Base-by-base conservation (phyloP, 2,113 vertebrate genomes). In the Sinocyclocheilus maitianheensis region DNA sequence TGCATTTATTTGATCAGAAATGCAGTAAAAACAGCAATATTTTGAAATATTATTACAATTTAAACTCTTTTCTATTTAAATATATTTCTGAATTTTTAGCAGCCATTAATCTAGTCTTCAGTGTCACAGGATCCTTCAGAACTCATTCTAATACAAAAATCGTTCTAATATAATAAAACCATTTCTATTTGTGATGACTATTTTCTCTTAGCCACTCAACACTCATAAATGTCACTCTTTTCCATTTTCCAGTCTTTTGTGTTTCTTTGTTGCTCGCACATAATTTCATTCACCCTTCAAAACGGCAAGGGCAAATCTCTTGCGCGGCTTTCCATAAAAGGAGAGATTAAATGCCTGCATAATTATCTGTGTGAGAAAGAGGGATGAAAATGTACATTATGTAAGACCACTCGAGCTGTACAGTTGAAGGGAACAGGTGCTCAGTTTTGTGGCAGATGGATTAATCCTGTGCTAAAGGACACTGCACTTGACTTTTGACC, bases 331-430 rank as follows among this genome's bases (percentile, higher is more conserved):
- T 51, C 40, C 79, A 30, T 77, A 14, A 69, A 51, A 53, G 46
- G n/a, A 53, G 63, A 53, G 63, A 82, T 82, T 82, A 82, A 37
- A 71, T n/a, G 48, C 14, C 22, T 18, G 48, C 43, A 82, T 26
- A 48, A 65, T 82, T 82, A 51, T 71, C 24, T 37, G 24, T 30
- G 46, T 71, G 65, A 0, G 40, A 71, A 82, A 82, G 46, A 51
- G 24, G 63, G 63, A 82, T 82, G 63, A 82, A 71, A 82, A 82
- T 82, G 46, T 53, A 30, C 16, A 34, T 82, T 82, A 82, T 71
- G 63, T 82, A 82, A 65, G 62, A 20, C n/a, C 10, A 2, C 30
- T 18, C 0, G n/a, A 48, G 60, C 79, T 71, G 63, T 71, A 7
- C 46, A 53, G 5, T 82, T 30, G 46, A 13, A 34, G 7, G 37